These are phyloP conservation scores for Dipodomys spectabilis DNA, from an alignment of 2,113 vertebrate genomes.

Conservation along the genomic window DNA sequence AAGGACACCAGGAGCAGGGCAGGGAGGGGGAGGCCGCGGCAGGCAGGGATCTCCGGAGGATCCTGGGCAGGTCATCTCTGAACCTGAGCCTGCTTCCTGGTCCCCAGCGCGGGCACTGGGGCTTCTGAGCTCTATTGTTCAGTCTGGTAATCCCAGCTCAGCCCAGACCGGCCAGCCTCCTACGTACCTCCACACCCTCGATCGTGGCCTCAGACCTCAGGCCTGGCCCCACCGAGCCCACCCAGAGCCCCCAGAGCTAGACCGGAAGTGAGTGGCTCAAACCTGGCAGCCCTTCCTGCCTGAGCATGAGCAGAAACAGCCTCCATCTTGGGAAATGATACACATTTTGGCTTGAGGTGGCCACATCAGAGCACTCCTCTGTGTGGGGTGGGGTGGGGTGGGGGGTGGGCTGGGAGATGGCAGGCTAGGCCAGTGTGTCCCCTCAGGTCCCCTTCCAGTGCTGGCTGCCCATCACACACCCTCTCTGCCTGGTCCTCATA, in stretches of 20 bases:
- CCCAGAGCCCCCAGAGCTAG: no score
- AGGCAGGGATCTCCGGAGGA: neutral
- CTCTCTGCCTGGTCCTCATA: no score
- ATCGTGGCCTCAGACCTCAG: neutral
- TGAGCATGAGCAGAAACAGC: neutral
- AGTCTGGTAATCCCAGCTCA: neutral
- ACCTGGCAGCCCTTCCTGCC: neutral
- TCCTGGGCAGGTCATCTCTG: conserved; percentile 42
- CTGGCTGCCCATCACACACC: neutral
- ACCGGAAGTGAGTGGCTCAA: neutral
- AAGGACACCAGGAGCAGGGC: neutral
- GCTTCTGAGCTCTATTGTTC: conserved; percentile 18
- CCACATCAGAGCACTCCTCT: neutral
- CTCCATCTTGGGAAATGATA: neutral
- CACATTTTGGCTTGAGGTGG: neutral
- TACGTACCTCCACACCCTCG: neutral
- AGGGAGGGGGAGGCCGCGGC: neutral
- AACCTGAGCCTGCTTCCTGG: neutral
- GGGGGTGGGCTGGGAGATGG: no score
- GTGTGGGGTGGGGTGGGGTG: neutral
- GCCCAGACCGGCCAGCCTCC: neutral
- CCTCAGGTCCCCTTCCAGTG: neutral
- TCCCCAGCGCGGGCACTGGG: neutral
- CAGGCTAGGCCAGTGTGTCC: neutral
- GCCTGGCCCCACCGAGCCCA: no score